Evolutionary conservation across 1,140 invertebrate species (phyloP).

Genomic region (Helicoverpa zea): DNA sequence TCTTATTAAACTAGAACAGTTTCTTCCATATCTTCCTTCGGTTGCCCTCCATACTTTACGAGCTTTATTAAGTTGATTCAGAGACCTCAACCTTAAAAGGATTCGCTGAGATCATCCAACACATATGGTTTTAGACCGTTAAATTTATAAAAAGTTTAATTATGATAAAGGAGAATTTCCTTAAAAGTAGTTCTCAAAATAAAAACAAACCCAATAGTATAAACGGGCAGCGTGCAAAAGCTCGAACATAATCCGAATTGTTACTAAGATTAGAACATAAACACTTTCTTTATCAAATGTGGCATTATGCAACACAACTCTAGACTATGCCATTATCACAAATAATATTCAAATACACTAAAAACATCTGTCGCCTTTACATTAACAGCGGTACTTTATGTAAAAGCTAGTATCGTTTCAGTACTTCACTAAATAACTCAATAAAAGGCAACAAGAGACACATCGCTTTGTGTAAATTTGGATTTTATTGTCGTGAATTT

Average conservation of each 20-base stretch:
- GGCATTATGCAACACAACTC: neutral
- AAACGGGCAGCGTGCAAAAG: slow-evolving; percentile 28
- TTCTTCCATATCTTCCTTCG: neutral
- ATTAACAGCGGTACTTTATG: slow-evolving; percentile 11
- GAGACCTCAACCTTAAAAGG: neutral
- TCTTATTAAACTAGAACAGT: too few species aligned
- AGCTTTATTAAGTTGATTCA: slow-evolving; percentile 4
- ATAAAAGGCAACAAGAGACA: neutral
- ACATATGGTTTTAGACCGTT: slow-evolving; percentile 18
- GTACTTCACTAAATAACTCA: neutral
- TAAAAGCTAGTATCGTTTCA: slow-evolving; percentile 25
- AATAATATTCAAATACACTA: slow-evolving; percentile 1
- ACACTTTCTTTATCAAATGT: neutral
- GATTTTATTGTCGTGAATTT: neutral
- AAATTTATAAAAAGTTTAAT: neutral
- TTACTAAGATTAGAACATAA: neutral
- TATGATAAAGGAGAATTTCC: neutral
- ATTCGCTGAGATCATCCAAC: slow-evolving; percentile 15
- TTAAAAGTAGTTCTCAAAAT: neutral
- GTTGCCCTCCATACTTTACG: neutral
- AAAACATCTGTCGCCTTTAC: slow-evolving; percentile 33
- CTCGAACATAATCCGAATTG: neutral
- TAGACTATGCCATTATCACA: slow-evolving; percentile 4
- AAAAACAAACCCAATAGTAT: neutral
- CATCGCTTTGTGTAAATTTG: slow-evolving; percentile 1